Base-by-base conservation (phyloP, 2,888 invertebrate genomes). In the Andrena minutula region DNA sequence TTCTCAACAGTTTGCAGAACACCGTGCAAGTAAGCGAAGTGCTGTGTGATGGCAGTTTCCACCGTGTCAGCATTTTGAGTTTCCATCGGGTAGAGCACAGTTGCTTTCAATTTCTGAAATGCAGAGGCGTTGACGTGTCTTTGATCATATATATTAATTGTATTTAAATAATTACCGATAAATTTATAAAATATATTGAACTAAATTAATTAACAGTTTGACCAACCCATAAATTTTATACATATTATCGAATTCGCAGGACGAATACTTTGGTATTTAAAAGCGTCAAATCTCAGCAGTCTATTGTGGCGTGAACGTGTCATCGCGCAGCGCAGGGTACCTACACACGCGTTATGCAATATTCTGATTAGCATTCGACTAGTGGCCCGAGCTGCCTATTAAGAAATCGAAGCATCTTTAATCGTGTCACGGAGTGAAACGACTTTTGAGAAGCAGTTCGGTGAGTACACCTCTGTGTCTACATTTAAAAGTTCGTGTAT, bases 1-100 rank as follows among this genome's bases (percentile, higher is more conserved):
- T 93, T 89, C 86, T 96, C 96, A 60, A 95, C 92, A 69, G 94
- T 94, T 90, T 96, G 96, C 58, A 96, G 90, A 6, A 94, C 89
- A 0, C 94, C 95, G 79, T 94, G 94, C 0, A 96, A 90, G 81
- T 95, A 94, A 0, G 94, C 94, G 85, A 95, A 96, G 88, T 95
- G 95, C 82, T 95, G 94, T 61, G 94, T 94, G 5, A 96, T 93
- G 16, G 90, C 86, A 8, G 90, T 89, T 65, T 95, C 93, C 12
- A 94, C 85, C 51, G 89, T 51, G n/a, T 87, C 87, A 28, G 61
- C 80, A 10, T 85, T 82, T 12, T 82, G 49, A 2, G 77, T n/a
- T 4, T 78, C 47, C 8, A 74, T 49, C 0, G 88, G 77, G 0
- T 32, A 28, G 0, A 20, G 16, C 0, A 7, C 4, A 6, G 58